A percentile compares a stretch with the other conserved stretches of the same genome.
Evolutionary conservation across 2,797 vertebrate species (phyloP).

Genomic region (Etheostoma perlongum): DNA sequence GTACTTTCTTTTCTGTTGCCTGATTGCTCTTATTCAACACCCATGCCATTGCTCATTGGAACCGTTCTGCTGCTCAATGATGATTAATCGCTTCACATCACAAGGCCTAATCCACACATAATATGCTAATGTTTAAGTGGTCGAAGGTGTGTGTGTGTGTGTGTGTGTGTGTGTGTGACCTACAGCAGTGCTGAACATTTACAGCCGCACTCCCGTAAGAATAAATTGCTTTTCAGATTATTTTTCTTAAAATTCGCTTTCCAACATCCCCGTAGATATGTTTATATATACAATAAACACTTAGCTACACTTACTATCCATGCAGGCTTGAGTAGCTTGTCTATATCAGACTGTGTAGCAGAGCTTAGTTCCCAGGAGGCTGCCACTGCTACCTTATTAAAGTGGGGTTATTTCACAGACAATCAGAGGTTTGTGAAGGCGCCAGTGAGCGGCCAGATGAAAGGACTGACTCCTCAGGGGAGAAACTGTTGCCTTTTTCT

Average conservation of each 20-base stretch:
- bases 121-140: neutral
- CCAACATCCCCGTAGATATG: slow-evolving; percentile 17
- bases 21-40: slow-evolving; percentile 55
- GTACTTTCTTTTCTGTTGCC: slow-evolving; percentile 37
- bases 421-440: slow-evolving; percentile 89
- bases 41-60: slow-evolving; percentile 29
- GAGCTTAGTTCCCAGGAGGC: slow-evolving; percentile 80
- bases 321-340: slow-evolving; percentile 46
- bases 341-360: slow-evolving; percentile 60
- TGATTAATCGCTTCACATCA: slow-evolving; percentile 48
- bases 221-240: slow-evolving; percentile 10
- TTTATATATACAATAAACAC: slow-evolving; percentile 34
- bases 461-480: slow-evolving; percentile 87
- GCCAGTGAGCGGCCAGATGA: slow-evolving; percentile 89
- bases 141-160: neutral
- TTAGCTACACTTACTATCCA: slow-evolving; percentile 38
- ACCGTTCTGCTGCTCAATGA: slow-evolving; percentile 13
- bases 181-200: neutral
- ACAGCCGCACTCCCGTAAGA: neutral
- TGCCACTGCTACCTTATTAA: slow-evolving; percentile 82
- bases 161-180: neutral
- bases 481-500: slow-evolving; percentile 85
- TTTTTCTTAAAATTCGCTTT: neutral
- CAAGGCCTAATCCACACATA: slow-evolving; percentile 20
- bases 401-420: slow-evolving; percentile 89